A percentile compares a stretch with the other conserved stretches of the same genome.
Conservation (phyloP, 2,113 vertebrate species). For the Daboia siamensis region DNA sequence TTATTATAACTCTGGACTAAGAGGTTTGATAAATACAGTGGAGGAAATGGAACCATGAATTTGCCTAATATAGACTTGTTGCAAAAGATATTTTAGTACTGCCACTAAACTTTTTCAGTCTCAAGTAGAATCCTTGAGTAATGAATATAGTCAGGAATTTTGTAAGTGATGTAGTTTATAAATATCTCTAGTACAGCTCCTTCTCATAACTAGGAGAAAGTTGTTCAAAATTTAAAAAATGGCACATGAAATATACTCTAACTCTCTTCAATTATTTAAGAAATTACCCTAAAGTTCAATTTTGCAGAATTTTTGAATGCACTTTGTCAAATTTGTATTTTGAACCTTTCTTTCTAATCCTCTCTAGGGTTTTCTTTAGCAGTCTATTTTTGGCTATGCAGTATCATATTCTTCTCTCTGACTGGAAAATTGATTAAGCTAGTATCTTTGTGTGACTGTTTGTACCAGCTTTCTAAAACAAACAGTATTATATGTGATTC, state of each 20-base stretch:
- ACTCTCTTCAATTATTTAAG: background rate
- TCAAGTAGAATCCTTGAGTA: background rate
- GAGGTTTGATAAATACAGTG: background rate
- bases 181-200: background rate
- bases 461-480: background rate
- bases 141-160: background rate
- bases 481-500: background rate
- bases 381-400: background rate
- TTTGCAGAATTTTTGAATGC: background rate
- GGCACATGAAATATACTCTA: background rate
- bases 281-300: background rate
- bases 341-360: background rate
- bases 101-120: background rate
- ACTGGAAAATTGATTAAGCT: background rate
- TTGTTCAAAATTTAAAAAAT: background rate
- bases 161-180: background rate
- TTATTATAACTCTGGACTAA: background rate
- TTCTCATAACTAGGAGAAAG: background rate
- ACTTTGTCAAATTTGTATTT: background rate
- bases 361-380: background rate
- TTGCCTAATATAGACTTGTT: slow-evolving; percentile 19
- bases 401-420: background rate
- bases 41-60: background rate
- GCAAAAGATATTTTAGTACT: background rate
- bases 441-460: background rate